Percentiles rank a stretch among this genome's conserved stretches.
phyloP scores from a whole-genome alignment of 1,140 invertebrate species.

The Drosophila pallidifrons region DNA sequence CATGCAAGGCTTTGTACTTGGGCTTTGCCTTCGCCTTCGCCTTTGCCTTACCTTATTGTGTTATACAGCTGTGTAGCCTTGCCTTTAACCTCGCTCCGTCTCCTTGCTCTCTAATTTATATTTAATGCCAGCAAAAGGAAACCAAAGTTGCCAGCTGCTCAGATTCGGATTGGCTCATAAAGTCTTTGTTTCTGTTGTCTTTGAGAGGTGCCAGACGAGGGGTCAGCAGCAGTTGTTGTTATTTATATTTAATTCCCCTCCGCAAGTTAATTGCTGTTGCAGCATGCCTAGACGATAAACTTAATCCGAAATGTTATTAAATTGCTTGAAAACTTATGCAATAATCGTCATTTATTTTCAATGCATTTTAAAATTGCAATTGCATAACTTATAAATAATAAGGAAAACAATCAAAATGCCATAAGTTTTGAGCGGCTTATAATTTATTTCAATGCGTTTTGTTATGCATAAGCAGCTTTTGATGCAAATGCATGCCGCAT shows the following conservation, averaged over 20 bases:
- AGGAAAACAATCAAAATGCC: conserved; percentile 35
- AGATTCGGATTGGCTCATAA: conserved; percentile 9
- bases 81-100: conserved; percentile 10
- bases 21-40: conserved; percentile 51
- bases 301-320: conserved; percentile 9
- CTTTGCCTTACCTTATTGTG: conserved; percentile 9
- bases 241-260: conserved; percentile 64
- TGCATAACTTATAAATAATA: conserved; percentile 11
- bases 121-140: conserved; percentile 59
- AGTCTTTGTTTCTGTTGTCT: conserved; percentile 6
- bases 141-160: conserved; percentile 24
- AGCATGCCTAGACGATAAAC: conserved; percentile 9
- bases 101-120: conserved; percentile 67
- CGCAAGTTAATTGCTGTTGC: conserved; percentile 29
- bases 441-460: conserved; percentile 19
- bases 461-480: conserved; percentile 38
- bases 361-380: not conserved
- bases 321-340: not conserved
- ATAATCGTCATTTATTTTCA: not conserved
- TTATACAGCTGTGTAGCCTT: conserved; percentile 7
- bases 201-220: conserved; percentile 62
- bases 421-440: conserved; percentile 26
- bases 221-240: conserved; percentile 49
- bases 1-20: conserved; percentile 76
- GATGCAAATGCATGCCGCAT: conserved; percentile 29